Percentiles rank a stretch among this genome's conserved stretches.
Conservation (phyloP, 2,113 vertebrate genomes). For the Bos indicus region DNA sequence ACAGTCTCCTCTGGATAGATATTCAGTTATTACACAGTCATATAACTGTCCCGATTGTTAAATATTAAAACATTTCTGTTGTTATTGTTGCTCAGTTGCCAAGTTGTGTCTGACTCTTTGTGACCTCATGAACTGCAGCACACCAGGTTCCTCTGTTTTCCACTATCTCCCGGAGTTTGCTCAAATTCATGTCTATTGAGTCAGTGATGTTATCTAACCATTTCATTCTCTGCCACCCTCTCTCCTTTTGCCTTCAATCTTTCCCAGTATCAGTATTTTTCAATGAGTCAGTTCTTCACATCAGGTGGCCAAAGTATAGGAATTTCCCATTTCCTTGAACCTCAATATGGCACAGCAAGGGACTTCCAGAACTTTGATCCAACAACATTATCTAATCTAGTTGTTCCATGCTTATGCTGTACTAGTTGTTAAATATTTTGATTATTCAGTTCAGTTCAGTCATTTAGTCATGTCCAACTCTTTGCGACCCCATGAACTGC, state of each 20-base stretch:
- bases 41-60: background rate
- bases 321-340: background rate
- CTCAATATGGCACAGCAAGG: background rate
- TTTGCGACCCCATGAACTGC: no score
- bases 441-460: background rate
- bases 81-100: background rate
- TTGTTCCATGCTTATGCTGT: background rate
- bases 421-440: constrained; percentile 1
- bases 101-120: background rate
- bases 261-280: background rate
- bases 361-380: background rate
- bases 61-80: background rate
- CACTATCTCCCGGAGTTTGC: background rate
- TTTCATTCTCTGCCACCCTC: background rate
- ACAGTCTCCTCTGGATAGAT: background rate
- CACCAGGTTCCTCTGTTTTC: background rate
- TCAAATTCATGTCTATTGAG: background rate
- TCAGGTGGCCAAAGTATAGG: background rate
- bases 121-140: background rate
- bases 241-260: background rate
- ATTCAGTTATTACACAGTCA: background rate
- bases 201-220: background rate
- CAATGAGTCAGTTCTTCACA: background rate
- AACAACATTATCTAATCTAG: background rate
- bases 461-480: no score